Evolutionary conservation across 2,113 vertebrate genomes (phyloP).

Genomic region (Chascanopsetta lugubris): DNA sequence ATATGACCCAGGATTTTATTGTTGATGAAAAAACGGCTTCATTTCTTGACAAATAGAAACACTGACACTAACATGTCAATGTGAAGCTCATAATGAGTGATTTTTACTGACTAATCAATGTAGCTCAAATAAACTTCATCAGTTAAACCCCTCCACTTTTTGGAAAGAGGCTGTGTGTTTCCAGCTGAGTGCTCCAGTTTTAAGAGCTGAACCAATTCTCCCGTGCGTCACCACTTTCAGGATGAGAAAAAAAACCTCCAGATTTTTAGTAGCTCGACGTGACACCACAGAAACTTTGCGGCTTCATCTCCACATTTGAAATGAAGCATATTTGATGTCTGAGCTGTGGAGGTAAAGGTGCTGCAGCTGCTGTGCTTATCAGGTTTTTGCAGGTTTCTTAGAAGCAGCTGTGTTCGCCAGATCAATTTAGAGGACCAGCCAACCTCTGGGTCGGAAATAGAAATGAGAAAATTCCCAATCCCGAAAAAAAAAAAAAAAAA

Average conservation of each 20-base stretch:
- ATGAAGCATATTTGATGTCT: conserved; percentile 66
- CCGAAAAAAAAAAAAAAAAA: conserved; percentile 32
- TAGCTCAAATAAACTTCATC: not conserved
- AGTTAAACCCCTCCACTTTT: not conserved
- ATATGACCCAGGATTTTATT: not conserved
- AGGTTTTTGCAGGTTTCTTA: conserved; percentile 74
- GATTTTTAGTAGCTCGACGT: conserved; percentile 25
- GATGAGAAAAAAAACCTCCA: conserved; percentile 36
- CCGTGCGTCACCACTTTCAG: conserved; percentile 4
- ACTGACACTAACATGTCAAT: not conserved
- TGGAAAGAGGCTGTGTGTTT: not conserved
- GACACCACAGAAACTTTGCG: conserved; percentile 44
- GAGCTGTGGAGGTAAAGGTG: conserved; percentile 58
- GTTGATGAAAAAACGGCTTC: not conserved
- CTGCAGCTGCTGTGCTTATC: conserved; percentile 75
- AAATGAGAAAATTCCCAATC: conserved; percentile 61
- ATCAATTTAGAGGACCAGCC: conserved; percentile 76
- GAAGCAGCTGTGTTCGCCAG: conserved; percentile 67
- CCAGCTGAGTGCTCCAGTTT: conserved; percentile 2
- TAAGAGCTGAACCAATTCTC: conserved; percentile 4
- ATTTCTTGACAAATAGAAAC: not conserved
- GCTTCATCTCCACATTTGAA: conserved; percentile 51
- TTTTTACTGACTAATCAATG: no score
- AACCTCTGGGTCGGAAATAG: conserved; percentile 70
- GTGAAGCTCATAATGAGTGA: not conserved